Evolutionary conservation across 2,113 vertebrate species (phyloP).

Genomic region (Elephas maximus): DNA sequence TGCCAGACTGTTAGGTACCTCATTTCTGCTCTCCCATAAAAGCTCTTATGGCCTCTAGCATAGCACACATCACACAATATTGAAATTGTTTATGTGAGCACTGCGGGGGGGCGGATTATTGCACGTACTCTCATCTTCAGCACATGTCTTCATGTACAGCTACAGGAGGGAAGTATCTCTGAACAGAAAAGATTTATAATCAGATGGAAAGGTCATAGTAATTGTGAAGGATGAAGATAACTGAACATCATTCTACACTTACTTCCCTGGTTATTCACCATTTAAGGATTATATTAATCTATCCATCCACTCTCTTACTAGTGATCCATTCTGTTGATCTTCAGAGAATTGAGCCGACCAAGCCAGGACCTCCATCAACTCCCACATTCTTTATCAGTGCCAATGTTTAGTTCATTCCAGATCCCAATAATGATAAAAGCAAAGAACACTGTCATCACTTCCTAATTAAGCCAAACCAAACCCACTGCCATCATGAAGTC

Average conservation of each 20-base stretch:
- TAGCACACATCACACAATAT: not conserved
- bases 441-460: slow-evolving; percentile 60
- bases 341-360: not conserved
- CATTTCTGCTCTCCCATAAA: not conserved
- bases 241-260: not conserved
- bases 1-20: accelerated
- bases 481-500: too few species aligned
- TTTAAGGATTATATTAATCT: not conserved
- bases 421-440: slow-evolving; percentile 68
- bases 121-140: not conserved
- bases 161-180: not conserved
- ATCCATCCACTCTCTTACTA: not conserved
- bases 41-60: not conserved
- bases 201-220: accelerated
- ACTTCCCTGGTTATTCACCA: not conserved
- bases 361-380: not conserved
- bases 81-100: accelerated
- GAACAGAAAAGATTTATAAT: not conserved
- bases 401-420: slow-evolving; percentile 4
- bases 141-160: accelerated
- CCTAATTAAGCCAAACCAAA: not conserved
- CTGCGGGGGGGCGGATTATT: accelerated
- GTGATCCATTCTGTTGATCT: not conserved
- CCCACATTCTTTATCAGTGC: not conserved
- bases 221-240: slow-evolving; percentile 6